Percentiles rank a stretch among this genome's conserved stretches.
Evolutionary conservation across 2,797 vertebrate genomes (phyloP).

Genomic region (Varecia variegata): DNA sequence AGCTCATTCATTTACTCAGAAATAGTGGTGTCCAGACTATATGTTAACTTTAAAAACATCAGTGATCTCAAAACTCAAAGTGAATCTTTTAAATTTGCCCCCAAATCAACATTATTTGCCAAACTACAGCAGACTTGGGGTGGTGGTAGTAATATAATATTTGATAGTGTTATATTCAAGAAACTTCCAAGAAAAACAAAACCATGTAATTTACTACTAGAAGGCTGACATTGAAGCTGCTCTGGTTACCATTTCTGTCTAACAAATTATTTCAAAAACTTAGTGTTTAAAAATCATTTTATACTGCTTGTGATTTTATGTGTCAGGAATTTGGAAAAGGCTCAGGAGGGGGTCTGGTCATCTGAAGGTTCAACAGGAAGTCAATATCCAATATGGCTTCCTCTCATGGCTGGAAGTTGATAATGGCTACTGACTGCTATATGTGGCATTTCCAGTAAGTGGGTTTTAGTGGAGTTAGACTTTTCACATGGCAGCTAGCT

Average conservation of each 20-base stretch:
- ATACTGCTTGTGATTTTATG: no score
- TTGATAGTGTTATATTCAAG: not conserved
- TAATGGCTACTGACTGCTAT: not conserved
- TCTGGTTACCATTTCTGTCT: not conserved
- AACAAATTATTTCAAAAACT: not conserved
- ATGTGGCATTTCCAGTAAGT: rapidly evolving
- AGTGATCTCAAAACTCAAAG: not conserved
- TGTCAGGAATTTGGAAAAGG: not conserved
- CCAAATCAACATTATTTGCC: not conserved
- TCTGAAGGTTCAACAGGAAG: not conserved
- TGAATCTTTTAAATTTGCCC: not conserved
- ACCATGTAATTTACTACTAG: not conserved
- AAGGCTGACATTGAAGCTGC: not conserved
- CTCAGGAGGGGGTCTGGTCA: not conserved
- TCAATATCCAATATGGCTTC: not conserved
- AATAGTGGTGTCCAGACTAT: not conserved
- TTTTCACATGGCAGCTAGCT: not conserved
- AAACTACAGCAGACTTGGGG: not conserved
- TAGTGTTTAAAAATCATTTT: not conserved
- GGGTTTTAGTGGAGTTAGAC: not conserved
- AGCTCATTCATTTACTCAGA: not conserved
- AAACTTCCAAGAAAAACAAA: not conserved
- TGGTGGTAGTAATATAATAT: not conserved
- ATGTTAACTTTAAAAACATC: not conserved
- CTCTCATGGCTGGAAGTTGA: not conserved